These are phyloP conservation scores for Scarus forsteni DNA, from an alignment of 2,797 vertebrate species.

Conservation along the genomic window DNA sequence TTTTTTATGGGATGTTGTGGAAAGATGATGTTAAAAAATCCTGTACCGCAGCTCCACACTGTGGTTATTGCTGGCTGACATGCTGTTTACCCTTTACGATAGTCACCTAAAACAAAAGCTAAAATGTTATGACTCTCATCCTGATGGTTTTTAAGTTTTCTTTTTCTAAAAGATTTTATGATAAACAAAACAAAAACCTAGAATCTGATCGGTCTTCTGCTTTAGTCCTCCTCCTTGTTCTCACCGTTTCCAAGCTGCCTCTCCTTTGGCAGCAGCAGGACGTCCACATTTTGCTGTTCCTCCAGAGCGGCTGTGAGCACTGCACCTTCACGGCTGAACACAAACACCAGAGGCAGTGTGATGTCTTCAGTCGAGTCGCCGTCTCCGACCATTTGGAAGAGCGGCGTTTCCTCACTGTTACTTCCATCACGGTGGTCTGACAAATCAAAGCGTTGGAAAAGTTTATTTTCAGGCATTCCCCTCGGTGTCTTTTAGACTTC, in stretches of 20 bases:
- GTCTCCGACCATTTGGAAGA: slow-evolving; percentile 90
- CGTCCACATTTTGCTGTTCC: slow-evolving; percentile 84
- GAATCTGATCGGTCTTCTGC: not conserved
- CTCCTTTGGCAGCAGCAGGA: slow-evolving; percentile 84
- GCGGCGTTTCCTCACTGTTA: slow-evolving; percentile 83
- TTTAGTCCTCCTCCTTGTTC: slow-evolving; percentile 3
- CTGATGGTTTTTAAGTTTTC: too few relatives aligned
- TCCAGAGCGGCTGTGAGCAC: slow-evolving; percentile 81
- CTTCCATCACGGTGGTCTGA: slow-evolving; percentile 86
- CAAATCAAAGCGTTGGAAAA: too few relatives aligned
- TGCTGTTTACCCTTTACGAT: too few relatives aligned
- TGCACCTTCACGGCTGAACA: slow-evolving; percentile 85
- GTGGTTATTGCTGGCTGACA: too few relatives aligned
- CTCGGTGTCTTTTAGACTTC: not conserved
- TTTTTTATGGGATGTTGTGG: too few relatives aligned
- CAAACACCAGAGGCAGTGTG: slow-evolving; percentile 83
- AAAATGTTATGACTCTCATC: too few relatives aligned
- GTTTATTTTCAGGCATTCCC: not conserved
- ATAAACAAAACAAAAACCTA: not conserved
- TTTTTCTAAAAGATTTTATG: too few relatives aligned
- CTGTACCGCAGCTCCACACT: too few relatives aligned
- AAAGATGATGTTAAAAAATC: too few relatives aligned
- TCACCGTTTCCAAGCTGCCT: slow-evolving; percentile 83
- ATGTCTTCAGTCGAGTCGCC: slow-evolving; percentile 84
- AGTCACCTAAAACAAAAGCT: too few relatives aligned